Conservation (phyloP, 64 coral and sea anemone species). For the Dendrophyllia cribrosa region DNA sequence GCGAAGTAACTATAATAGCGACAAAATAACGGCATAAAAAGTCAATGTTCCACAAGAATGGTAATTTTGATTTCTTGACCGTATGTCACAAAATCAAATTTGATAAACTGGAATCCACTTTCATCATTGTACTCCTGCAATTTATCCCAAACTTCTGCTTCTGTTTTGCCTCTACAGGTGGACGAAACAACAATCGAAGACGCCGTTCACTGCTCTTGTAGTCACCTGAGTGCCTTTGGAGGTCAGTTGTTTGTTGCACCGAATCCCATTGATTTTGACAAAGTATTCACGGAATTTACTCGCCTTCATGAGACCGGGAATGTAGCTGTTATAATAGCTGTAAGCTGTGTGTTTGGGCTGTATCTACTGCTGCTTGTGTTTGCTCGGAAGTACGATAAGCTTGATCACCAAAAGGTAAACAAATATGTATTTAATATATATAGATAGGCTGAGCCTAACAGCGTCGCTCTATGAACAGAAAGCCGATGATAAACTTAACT, state of each 20-base stretch:
- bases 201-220: slow-evolving; percentile 1
- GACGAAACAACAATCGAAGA: background rate
- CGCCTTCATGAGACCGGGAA: slow-evolving; percentile 46
- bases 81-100: no score
- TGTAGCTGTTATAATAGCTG: slow-evolving; percentile 34
- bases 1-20: no score
- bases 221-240: slow-evolving; percentile 50
- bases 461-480: no score
- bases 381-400: slow-evolving; percentile 28
- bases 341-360: slow-evolving; percentile 27
- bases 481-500: no score
- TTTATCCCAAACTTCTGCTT: no score
- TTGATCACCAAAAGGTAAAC: slow-evolving; percentile 53
- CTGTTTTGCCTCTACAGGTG: background rate
- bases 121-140: no score
- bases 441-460: no score
- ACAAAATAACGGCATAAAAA: no score
- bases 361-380: slow-evolving; percentile 12
- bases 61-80: no score
- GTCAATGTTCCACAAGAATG: no score
- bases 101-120: no score
- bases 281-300: slow-evolving; percentile 41
- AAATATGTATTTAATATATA: no score
- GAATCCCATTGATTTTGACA: slow-evolving; percentile 47
- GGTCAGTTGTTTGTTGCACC: slow-evolving; percentile 45